Evolutionary conservation across 2,888 invertebrate genomes (phyloP).

Genomic region (Cataglyphis altisquamis): DNA sequence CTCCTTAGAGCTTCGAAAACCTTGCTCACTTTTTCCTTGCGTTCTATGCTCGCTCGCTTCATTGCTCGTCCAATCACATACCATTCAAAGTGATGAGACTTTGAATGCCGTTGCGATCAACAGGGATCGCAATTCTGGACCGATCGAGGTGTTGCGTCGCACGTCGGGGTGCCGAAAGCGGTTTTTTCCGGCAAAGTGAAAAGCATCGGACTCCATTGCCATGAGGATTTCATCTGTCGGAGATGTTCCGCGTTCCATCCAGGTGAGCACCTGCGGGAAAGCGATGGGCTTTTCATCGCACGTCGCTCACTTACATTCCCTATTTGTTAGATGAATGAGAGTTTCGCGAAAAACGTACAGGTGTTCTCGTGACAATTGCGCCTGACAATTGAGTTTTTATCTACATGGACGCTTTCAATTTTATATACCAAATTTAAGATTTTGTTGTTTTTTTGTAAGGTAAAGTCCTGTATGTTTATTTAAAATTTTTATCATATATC

Average conservation of each 20-base stretch:
- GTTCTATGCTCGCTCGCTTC: slow-evolving; percentile 70
- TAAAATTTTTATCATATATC: background rate
- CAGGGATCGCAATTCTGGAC: slow-evolving; percentile 70
- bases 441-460: background rate
- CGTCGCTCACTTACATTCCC: background rate
- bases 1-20: slow-evolving; percentile 20
- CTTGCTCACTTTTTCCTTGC: slow-evolving; percentile 61
- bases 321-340: background rate
- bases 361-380: background rate
- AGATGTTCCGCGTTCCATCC: background rate
- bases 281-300: slow-evolving; percentile 5
- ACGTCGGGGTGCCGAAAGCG: slow-evolving; percentile 50
- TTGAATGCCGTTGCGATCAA: slow-evolving; percentile 77
- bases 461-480: background rate
- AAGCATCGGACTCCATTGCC: slow-evolving; percentile 17
- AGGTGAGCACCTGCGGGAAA: background rate
- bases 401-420: background rate
- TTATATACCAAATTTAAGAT: background rate
- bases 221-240: background rate
- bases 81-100: slow-evolving; percentile 81
- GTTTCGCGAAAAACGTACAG: background rate
- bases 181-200: slow-evolving; percentile 55
- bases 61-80: slow-evolving; percentile 82
- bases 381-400: background rate
- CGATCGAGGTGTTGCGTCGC: slow-evolving; percentile 60